Evolutionary conservation across 2,113 vertebrate genomes (phyloP).

Genomic region (Dicerorhinus sumatrensis): DNA sequence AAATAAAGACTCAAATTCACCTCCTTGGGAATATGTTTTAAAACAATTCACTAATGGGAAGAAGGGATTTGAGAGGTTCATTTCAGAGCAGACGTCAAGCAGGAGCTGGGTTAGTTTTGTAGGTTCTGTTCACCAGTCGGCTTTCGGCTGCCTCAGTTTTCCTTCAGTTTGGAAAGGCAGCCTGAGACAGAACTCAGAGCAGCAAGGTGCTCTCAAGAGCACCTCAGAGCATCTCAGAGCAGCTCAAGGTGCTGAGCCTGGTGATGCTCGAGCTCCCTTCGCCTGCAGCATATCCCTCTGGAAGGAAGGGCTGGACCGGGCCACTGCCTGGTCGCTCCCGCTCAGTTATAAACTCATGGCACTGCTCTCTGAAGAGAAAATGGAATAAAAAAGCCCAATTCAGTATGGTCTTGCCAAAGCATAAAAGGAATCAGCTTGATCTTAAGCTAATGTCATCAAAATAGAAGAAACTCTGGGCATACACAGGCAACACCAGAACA

Average conservation of each 20-base stretch:
- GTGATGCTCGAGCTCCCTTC: neutral
- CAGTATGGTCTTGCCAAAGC: neutral
- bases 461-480: neutral
- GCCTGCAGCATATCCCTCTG: fast-evolving
- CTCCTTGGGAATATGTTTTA: constrained; percentile 54
- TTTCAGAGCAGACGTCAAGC: neutral
- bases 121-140: neutral
- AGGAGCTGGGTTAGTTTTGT: neutral
- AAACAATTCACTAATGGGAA: constrained; percentile 47
- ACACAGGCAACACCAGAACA: neutral
- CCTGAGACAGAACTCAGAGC: neutral
- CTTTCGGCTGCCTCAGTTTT: neutral
- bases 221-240: too few species aligned
- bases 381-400: neutral
- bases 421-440: neutral
- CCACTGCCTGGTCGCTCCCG: neutral
- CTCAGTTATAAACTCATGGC: neutral
- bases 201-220: too few species aligned
- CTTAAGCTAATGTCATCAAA: neutral
- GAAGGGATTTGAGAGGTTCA: neutral
- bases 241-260: neutral
- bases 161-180: neutral
- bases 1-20: neutral
- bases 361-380: constrained; percentile 8
- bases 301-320: neutral